phyloP scores from a whole-genome alignment of 2,113 vertebrate genomes.

The Semnornis frantzii region DNA sequence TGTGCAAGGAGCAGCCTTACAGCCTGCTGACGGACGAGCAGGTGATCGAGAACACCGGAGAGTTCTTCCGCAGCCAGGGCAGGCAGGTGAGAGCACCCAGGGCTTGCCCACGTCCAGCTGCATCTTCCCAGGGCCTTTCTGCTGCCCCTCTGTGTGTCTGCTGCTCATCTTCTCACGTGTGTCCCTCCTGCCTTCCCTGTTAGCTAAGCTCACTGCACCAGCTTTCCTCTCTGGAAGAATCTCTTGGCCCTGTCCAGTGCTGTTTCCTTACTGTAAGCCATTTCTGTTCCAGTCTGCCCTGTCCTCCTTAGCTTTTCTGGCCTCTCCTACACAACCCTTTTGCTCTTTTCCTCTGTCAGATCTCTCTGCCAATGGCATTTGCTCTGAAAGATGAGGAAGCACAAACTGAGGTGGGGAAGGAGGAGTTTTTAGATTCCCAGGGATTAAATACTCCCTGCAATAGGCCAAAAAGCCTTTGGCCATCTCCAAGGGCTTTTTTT shows the following conservation, averaged over 20 bases:
- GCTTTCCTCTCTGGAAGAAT: not conserved
- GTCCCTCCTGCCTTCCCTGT: not conserved
- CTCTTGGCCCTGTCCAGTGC: not conserved
- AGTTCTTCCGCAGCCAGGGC: slow-evolving; percentile 95
- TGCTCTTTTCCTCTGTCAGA: not conserved
- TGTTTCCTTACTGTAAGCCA: not conserved
- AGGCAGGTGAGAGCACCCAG: slow-evolving; percentile 80
- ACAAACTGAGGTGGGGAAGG: not conserved
- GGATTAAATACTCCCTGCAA: not conserved
- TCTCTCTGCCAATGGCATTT: not conserved
- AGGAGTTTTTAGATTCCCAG: not conserved
- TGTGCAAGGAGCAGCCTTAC: slow-evolving; percentile 94
- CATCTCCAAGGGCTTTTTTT: not conserved
- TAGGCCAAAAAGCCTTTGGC: not conserved
- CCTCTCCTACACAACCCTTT: not conserved
- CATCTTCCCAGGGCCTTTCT: not conserved
- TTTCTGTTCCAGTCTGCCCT: not conserved
- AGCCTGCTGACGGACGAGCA: slow-evolving; percentile 94
- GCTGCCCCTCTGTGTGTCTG: not conserved
- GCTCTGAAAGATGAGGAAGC: not conserved
- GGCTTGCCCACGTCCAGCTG: not conserved
- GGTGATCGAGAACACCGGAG: slow-evolving; percentile 97
- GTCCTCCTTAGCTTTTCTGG: not conserved
- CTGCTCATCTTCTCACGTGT: not conserved
- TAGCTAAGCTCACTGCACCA: not conserved